Evolutionary conservation across 2,888 invertebrate species (phyloP).

Genomic region (Mechanitis messenoides): DNA sequence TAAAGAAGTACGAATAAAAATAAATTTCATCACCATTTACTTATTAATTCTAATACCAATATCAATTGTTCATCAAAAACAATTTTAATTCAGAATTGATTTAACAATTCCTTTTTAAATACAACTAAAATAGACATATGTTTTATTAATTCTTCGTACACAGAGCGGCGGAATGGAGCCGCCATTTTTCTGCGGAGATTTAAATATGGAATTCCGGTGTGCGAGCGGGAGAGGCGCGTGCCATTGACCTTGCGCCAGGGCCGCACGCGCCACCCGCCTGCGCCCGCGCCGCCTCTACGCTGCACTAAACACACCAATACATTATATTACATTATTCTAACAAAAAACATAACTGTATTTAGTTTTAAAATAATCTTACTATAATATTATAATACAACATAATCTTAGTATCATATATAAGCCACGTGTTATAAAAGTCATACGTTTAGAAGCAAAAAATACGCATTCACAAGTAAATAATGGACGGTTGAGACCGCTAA

Average conservation of each 20-base stretch:
- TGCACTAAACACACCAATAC: conserved; percentile 26
- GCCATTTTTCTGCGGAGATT: conserved; percentile 77
- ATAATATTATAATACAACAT: no score
- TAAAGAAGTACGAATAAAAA: no score
- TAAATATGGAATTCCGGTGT: conserved; percentile 78
- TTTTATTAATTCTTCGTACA: conserved; percentile 75
- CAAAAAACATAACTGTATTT: conserved; percentile 1
- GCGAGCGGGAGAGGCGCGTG: conserved; percentile 74
- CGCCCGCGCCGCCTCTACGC: conserved; percentile 56
- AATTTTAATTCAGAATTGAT: conserved; percentile 4
- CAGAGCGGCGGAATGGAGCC: conserved; percentile 64
- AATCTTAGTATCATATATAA: not conserved
- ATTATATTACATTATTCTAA: conserved; percentile 11
- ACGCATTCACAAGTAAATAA: conserved; percentile 12
- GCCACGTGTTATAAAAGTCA: not conserved
- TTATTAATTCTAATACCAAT: not conserved
- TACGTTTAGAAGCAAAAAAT: not conserved
- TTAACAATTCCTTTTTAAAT: conserved; percentile 42
- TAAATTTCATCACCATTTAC: no score
- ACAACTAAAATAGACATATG: conserved; percentile 60
- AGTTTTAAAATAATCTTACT: no score
- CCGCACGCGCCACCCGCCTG: conserved; percentile 62
- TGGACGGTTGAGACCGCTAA: conserved; percentile 19
- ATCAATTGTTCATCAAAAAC: no score
- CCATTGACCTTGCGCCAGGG: conserved; percentile 74